phyloP scores from a whole-genome alignment of 1,140 invertebrate genomes.

The Cydia strobilella region DNA sequence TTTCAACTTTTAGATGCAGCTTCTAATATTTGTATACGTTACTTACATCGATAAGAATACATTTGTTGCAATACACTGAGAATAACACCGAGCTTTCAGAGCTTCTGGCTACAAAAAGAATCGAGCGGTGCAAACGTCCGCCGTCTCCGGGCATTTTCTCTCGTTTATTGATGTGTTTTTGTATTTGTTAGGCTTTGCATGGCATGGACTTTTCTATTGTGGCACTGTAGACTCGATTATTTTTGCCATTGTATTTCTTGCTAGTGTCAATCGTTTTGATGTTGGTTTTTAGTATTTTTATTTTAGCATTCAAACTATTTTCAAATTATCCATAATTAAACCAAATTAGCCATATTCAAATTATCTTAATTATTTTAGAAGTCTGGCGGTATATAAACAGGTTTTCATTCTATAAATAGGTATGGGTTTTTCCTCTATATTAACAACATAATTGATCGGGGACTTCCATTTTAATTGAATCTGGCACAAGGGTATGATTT shows the following conservation, averaged over 20 bases:
- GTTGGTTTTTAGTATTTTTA: conserved; percentile 41
- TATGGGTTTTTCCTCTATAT: neutral
- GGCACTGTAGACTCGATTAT: conserved; percentile 47
- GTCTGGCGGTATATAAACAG: neutral
- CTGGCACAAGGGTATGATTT: conserved; percentile 11
- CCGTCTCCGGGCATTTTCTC: conserved; percentile 38
- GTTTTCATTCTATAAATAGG: neutral
- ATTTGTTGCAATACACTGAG: conserved; percentile 12
- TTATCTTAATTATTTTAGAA: neutral
- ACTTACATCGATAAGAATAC: neutral
- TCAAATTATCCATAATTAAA: too few relatives aligned
- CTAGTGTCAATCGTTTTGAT: conserved; percentile 56
- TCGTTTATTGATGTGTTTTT: conserved; percentile 42
- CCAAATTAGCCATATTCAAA: neutral
- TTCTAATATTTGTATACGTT: neutral
- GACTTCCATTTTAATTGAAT: conserved; percentile 11
- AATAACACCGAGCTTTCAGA: conserved; percentile 11
- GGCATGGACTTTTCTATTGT: conserved; percentile 65
- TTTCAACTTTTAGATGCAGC: conserved; percentile 27
- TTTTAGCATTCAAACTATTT: conserved; percentile 46
- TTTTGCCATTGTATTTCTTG: conserved; percentile 55
- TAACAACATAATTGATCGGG: conserved; percentile 11
- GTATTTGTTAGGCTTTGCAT: conserved; percentile 61
- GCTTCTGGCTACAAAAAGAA: conserved; percentile 51
- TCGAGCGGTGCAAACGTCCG: conserved; percentile 47